phyloP scores from a whole-genome alignment of 1,140 invertebrate species.

The Aphidius ervi region DNA sequence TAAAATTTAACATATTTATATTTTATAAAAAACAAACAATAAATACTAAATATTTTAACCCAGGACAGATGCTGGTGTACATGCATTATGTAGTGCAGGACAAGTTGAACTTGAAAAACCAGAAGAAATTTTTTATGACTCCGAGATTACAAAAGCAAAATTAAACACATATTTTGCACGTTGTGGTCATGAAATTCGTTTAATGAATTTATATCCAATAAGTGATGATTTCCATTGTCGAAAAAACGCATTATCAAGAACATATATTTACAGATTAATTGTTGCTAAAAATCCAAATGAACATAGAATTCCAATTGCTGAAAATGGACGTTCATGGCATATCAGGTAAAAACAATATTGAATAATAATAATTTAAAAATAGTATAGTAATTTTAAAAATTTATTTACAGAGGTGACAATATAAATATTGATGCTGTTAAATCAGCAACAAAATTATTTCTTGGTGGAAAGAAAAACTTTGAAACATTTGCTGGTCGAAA shows the following conservation, averaged over 20 bases:
- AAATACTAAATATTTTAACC: background rate
- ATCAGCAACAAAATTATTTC: slow-evolving; percentile 55
- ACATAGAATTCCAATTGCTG: slow-evolving; percentile 34
- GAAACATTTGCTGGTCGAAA: slow-evolving; percentile 59
- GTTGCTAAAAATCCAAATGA: slow-evolving; percentile 38
- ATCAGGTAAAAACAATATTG: slow-evolving; percentile 27
- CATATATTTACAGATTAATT: slow-evolving; percentile 65
- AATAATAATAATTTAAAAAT: background rate
- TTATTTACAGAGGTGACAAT: slow-evolving; percentile 46
- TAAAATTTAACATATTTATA: slow-evolving; percentile 9
- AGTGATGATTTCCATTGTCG: slow-evolving; percentile 60
- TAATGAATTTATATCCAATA: slow-evolving; percentile 57
- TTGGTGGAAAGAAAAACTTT: slow-evolving; percentile 63
- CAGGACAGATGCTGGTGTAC: slow-evolving; percentile 71
- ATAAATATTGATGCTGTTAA: slow-evolving; percentile 60
- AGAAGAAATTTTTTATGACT: slow-evolving; percentile 50
- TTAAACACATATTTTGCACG: slow-evolving; percentile 60
- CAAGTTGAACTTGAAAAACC: slow-evolving; percentile 60
- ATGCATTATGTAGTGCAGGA: slow-evolving; percentile 61
- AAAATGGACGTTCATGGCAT: slow-evolving; percentile 25
- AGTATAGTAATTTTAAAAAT: background rate
- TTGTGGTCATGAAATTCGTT: slow-evolving; percentile 48
- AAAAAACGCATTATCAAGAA: slow-evolving; percentile 57
- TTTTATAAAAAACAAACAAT: background rate
- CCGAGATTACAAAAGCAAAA: slow-evolving; percentile 41